Base-by-base conservation (phyloP, 2,113 vertebrate species). In the Eleginops maclovinus region DNA sequence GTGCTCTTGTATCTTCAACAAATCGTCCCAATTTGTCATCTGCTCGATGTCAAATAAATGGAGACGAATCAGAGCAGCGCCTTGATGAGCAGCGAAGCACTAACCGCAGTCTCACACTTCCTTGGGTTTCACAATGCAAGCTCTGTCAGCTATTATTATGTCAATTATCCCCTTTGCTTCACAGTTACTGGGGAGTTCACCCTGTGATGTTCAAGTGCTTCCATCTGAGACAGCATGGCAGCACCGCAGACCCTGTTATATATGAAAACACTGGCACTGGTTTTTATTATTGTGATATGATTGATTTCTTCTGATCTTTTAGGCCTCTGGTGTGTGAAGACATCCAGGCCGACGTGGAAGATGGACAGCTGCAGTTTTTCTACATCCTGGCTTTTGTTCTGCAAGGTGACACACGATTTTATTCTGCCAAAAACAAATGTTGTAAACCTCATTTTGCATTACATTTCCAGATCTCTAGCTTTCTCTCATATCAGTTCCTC, bases 351-450 rank as follows among this genome's bases (percentile, higher is more conserved):
- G 92, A 90, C 46, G 81, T 88, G 75, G 93, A 94, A 67, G 92
- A 93, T 0, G 87, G 88, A 44, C 93, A 94, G 83, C 92, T 93
- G 67, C 93, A 93, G 79, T 96, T 95, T 84, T 95, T 95, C 87
- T 97, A 97, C 72, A 83, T 96, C 13, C 88, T 97, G 92, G 95
- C 93, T 3, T 97, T 96, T 61, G 87, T 96, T 46, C 89, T 95
- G 51, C 94, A 93, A 95, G 96, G 96, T 97, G 90, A 86, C 67
- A 19, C 0, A 44, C 51, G 12, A 4, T 26, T 5, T 31, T 19
- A 17, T 22, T 40, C 21, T 44, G 21, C 22, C 8, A 16, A 44
- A 44, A 19, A 43, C 19, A 40, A 7, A 21, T 31, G 7, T 9
- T 21, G 3, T 24, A 9, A 12, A 13, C 49, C 22, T 55, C 5